Evolutionary conservation across 2,113 vertebrate species (phyloP).

Genomic region (Oryzias curvinotus): DNA sequence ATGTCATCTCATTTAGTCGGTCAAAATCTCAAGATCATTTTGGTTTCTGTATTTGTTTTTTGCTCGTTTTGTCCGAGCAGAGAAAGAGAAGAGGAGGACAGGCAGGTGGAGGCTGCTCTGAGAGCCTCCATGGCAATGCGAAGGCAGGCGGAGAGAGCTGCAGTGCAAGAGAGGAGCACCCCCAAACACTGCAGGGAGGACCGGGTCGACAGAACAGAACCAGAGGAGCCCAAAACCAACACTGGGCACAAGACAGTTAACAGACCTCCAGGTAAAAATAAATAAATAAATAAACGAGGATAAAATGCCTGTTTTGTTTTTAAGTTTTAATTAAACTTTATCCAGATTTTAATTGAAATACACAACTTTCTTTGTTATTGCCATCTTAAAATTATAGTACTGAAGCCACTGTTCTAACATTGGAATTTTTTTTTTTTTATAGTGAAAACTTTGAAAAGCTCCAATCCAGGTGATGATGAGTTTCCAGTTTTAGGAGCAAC

Average conservation of each 20-base stretch:
- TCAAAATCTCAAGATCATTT: not conserved
- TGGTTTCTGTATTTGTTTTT: not conserved
- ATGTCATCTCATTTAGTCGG: not conserved
- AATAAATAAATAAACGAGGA: not conserved
- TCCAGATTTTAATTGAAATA: too few species aligned
- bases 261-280: slow-evolving; percentile 77
- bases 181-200: slow-evolving; percentile 81
- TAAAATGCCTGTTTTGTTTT: not conserved
- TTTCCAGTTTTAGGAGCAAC: slow-evolving; percentile 77
- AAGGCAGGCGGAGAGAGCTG: slow-evolving; percentile 81
- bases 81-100: slow-evolving; percentile 95
- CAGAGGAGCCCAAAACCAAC: slow-evolving; percentile 57
- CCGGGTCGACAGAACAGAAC: slow-evolving; percentile 65
- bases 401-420: not conserved
- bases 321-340: not conserved
- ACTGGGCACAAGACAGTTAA: slow-evolving; percentile 59
- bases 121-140: slow-evolving; percentile 83
- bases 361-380: too few species aligned
- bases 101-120: slow-evolving; percentile 88
- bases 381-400: too few species aligned
- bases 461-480: slow-evolving; percentile 73
- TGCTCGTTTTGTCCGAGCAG: slow-evolving; percentile 59
- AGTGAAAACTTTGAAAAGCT: slow-evolving; percentile 69
- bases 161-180: slow-evolving; percentile 77
- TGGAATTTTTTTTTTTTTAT: slow-evolving; percentile 10